Conservation (phyloP, 2,797 vertebrate species). For the Philypnodon macrostomus region DNA sequence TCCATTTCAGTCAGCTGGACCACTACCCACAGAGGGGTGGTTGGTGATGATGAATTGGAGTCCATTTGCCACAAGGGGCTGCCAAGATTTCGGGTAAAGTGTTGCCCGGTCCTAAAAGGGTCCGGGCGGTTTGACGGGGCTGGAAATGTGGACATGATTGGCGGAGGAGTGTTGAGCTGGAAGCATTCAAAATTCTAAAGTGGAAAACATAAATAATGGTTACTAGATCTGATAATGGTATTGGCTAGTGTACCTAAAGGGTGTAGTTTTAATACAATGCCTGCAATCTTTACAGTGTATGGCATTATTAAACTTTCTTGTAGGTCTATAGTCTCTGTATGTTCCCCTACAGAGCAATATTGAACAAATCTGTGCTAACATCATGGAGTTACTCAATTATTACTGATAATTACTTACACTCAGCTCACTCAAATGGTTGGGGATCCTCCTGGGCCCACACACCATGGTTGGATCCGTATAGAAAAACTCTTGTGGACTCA, state of each 20-base stretch:
- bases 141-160: constrained; percentile 54
- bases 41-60: rapidly evolving
- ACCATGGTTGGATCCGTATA: constrained; percentile 44
- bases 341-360: too few relatives aligned
- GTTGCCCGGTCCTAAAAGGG: constrained; percentile 41
- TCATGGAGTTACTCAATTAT: too few relatives aligned
- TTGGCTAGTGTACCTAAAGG: too few relatives aligned
- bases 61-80: constrained; percentile 9
- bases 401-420: constrained; percentile 49
- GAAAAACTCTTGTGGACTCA: constrained; percentile 33
- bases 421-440: constrained; percentile 26
- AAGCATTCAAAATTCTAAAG: constrained; percentile 43
- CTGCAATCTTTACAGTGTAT: too few relatives aligned
- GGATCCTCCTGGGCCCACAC: constrained; percentile 41
- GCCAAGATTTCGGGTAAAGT: constrained; percentile 49
- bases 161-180: constrained; percentile 61
- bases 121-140: constrained; percentile 37
- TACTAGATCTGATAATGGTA: too few relatives aligned
- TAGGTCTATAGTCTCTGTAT: neutral
- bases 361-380: too few relatives aligned
- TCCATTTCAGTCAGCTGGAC: constrained; percentile 66
- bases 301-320: neutral
- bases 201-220: neutral
- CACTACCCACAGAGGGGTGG: constrained; percentile 5
- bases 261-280: too few relatives aligned